These are phyloP conservation scores for Ornithoptera priamus DNA, from an alignment of 2,888 invertebrate species.

Conservation along the genomic window DNA sequence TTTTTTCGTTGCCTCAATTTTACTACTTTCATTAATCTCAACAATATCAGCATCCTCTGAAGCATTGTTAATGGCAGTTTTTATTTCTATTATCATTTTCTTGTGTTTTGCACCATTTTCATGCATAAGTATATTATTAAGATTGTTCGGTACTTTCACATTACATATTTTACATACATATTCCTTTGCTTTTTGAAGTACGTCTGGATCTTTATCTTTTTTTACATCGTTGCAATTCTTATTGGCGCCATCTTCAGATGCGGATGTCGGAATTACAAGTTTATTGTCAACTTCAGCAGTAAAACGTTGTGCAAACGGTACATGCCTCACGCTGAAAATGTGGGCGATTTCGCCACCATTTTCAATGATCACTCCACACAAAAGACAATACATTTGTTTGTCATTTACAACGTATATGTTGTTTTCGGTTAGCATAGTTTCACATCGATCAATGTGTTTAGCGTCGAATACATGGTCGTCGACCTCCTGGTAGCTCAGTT, in stretches of 20 bases:
- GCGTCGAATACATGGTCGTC: background rate
- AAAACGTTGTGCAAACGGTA: background rate
- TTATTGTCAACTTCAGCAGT: background rate
- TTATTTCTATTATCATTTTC: background rate
- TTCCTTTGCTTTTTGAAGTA: background rate
- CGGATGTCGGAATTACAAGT: background rate
- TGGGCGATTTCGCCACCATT: background rate
- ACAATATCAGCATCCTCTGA: background rate
- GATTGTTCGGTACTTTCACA: background rate
- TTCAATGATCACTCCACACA: background rate
- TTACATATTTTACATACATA: conserved; percentile 9
- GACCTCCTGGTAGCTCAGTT: background rate
- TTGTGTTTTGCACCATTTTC: background rate
- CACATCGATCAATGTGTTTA: background rate
- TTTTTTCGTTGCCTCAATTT: background rate
- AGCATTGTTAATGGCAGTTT: background rate
- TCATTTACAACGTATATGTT: background rate
- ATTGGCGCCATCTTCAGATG: background rate
- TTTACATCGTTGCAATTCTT: background rate
- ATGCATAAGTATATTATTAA: background rate
- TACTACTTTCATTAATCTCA: background rate
- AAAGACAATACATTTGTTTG: background rate
- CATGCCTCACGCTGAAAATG: background rate
- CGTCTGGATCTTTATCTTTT: background rate
- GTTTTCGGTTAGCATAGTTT: background rate